phyloP scores from a whole-genome alignment of 2,797 vertebrate genomes.

The Picus viridis region DNA sequence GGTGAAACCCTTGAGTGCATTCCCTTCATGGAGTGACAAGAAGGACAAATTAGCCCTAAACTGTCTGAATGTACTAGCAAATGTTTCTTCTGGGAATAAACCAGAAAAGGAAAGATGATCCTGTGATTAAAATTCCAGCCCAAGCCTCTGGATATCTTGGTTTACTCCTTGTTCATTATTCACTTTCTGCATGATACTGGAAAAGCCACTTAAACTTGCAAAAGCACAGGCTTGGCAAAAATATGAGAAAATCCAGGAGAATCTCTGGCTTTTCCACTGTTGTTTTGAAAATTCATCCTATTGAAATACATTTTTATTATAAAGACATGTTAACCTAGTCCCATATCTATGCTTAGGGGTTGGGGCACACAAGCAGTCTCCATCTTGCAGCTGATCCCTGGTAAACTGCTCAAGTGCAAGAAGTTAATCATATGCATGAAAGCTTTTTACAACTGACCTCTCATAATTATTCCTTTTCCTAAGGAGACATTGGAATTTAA shows the following conservation, averaged over 20 bases:
- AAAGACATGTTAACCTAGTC: background rate
- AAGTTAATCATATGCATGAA: constrained; percentile 31
- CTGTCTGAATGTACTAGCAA: background rate
- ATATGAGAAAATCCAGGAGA: background rate
- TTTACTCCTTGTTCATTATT: background rate
- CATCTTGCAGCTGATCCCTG: background rate
- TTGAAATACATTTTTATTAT: background rate
- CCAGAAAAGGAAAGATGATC: background rate
- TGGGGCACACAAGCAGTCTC: background rate
- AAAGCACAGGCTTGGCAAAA: background rate
- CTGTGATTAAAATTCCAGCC: background rate
- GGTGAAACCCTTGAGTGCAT: background rate
- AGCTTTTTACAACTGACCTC: constrained; percentile 12
- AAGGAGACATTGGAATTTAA: background rate
- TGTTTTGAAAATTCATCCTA: background rate
- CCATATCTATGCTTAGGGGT: background rate
- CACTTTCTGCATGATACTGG: background rate
- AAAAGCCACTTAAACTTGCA: background rate
- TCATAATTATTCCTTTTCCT: constrained; percentile 27
- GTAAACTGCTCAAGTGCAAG: constrained; percentile 27
- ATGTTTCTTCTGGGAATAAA: background rate
- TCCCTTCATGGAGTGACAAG: background rate
- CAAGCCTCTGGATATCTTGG: background rate
- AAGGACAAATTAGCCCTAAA: background rate
- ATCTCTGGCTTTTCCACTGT: background rate